phyloP scores from a whole-genome alignment of 2,797 vertebrate species.

The Falco rusticolus region DNA sequence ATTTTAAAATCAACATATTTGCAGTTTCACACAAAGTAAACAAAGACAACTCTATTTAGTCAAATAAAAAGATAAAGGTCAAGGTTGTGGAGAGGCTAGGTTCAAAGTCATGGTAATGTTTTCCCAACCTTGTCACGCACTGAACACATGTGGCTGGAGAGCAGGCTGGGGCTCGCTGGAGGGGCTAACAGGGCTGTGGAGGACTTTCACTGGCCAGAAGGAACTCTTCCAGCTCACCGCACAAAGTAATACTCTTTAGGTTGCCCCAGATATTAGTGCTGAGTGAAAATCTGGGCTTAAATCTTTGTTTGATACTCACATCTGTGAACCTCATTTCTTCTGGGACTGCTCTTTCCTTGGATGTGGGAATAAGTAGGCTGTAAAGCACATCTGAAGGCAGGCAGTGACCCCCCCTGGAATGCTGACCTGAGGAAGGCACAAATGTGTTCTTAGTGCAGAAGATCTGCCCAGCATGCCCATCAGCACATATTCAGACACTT shows the following conservation, averaged over 20 bases:
- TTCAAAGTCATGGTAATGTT: background rate
- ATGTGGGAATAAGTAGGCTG: background rate
- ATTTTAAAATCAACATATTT: background rate
- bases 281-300: background rate
- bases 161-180: background rate
- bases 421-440: background rate
- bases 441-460: background rate
- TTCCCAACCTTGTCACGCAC: background rate
- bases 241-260: background rate
- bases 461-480: accelerated
- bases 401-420: background rate
- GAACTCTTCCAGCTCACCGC: background rate
- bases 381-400: background rate
- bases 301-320: background rate
- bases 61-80: background rate
- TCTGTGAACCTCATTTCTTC: background rate
- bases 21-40: background rate
- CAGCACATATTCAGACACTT: background rate
- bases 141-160: background rate
- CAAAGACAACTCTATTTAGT: background rate
- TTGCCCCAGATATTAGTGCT: background rate
- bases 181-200: background rate
- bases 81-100: background rate
- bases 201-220: background rate
- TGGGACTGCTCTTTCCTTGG: background rate